Percentiles rank a stretch among this genome's conserved stretches.
These are phyloP conservation scores for Lophura nycthemera DNA, from an alignment of 2,113 vertebrate species.

Conservation along the genomic window DNA sequence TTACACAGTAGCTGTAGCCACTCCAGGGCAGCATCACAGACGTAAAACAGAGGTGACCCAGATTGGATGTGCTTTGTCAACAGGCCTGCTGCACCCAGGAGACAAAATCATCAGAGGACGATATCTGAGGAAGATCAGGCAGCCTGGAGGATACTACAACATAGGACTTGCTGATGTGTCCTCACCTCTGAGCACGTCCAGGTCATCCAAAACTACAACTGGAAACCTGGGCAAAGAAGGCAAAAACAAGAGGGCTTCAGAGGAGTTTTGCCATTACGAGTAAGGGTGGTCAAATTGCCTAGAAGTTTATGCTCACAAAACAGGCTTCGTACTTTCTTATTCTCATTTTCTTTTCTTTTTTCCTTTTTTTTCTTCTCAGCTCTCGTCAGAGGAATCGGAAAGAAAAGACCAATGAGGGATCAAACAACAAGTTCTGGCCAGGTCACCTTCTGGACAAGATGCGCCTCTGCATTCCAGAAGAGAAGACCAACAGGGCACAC, in stretches of 20 bases:
- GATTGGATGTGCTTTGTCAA: not conserved
- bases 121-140: not conserved
- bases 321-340: not conserved
- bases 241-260: not conserved
- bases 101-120: not conserved
- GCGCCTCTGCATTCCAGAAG: conserved; percentile 38
- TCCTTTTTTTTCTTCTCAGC: not conserved
- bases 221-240: not conserved
- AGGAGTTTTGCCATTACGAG: not conserved
- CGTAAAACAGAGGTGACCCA: not conserved
- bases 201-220: not conserved
- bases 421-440: conserved; percentile 66
- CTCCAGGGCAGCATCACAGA: not conserved
- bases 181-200: not conserved
- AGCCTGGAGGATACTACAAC: not conserved
- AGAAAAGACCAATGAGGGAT: not conserved
- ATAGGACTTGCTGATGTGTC: accelerated
- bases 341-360: not conserved
- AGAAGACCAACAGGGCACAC: not conserved
- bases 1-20: not conserved
- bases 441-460: conserved; percentile 76
- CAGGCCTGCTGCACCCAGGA: conserved; percentile 47
- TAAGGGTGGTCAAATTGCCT: not conserved
- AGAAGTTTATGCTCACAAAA: not conserved
- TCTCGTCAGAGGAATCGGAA: not conserved